phyloP scores from a whole-genome alignment of 2,113 vertebrate genomes.

The Oreotragus oreotragus region DNA sequence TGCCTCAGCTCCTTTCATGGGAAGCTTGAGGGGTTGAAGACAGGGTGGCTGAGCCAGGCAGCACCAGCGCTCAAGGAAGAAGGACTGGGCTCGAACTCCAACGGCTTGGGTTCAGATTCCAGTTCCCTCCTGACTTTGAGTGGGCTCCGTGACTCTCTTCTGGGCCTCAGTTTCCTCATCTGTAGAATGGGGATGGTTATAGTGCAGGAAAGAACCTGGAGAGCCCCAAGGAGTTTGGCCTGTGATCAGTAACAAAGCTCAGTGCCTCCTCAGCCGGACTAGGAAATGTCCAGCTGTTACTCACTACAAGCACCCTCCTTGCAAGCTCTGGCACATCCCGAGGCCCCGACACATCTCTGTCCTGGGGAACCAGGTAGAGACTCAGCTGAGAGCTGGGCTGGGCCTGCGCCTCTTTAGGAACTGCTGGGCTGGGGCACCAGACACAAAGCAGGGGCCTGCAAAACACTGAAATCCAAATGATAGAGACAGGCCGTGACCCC shows the following conservation, averaged over 20 bases:
- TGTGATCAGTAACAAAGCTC: background rate
- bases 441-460: background rate
- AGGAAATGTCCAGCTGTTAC: background rate
- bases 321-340: background rate
- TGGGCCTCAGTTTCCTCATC: background rate
- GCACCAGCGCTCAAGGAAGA: background rate
- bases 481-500: fast-evolving
- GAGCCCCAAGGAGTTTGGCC: background rate
- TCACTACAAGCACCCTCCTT: fast-evolving
- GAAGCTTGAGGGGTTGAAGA: background rate
- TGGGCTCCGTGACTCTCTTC: background rate
- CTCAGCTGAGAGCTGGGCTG: background rate
- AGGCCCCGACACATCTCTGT: background rate
- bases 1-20: background rate
- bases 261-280: background rate
- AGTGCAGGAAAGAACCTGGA: background rate
- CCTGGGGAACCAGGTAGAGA: background rate
- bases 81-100: background rate
- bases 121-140: background rate
- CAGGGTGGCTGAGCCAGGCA: background rate
- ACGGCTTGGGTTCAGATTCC: background rate
- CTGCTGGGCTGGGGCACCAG: background rate
- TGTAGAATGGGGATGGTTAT: background rate
- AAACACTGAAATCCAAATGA: background rate
- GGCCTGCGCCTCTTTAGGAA: background rate